A percentile compares a stretch with the other conserved stretches of the same genome.
phyloP scores from a whole-genome alignment of 2,113 vertebrate genomes.

The Naja naja region DNA sequence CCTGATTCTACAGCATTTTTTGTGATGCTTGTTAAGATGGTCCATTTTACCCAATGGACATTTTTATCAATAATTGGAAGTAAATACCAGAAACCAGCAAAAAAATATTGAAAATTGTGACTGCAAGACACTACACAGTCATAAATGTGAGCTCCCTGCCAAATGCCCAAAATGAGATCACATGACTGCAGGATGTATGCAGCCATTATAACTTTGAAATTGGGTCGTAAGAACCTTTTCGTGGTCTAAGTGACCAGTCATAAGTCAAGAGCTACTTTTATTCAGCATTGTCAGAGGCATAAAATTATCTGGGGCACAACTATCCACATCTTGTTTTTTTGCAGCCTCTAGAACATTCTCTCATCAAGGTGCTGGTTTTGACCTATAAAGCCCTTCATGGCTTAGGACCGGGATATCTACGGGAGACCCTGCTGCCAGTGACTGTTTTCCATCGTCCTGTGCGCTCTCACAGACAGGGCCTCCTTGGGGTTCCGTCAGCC shows the following conservation, averaged over 20 bases:
- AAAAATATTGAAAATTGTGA: background rate
- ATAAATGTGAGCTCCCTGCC: background rate
- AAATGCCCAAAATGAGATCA: background rate
- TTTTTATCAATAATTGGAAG: background rate
- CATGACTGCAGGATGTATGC: background rate
- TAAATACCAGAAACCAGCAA: background rate
- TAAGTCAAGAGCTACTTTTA: background rate
- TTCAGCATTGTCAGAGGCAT: background rate
- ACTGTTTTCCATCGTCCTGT: too few relatives aligned
- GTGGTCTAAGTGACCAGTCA: background rate
- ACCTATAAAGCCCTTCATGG: too few relatives aligned
- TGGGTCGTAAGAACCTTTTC: background rate
- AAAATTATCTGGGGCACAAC: background rate
- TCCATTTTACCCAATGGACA: background rate
- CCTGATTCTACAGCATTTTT: background rate
- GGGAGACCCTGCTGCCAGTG: too few relatives aligned
- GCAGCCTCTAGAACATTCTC: background rate
- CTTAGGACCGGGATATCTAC: too few relatives aligned
- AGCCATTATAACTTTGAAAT: background rate
- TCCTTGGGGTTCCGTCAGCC: too few relatives aligned
- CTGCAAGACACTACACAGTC: background rate
- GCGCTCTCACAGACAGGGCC: too few relatives aligned
- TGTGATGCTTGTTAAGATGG: background rate
- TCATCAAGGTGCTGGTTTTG: too few relatives aligned
- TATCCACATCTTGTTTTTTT: background rate